phyloP scores from a whole-genome alignment of 2,797 vertebrate genomes.

The Coilia nasus region DNA sequence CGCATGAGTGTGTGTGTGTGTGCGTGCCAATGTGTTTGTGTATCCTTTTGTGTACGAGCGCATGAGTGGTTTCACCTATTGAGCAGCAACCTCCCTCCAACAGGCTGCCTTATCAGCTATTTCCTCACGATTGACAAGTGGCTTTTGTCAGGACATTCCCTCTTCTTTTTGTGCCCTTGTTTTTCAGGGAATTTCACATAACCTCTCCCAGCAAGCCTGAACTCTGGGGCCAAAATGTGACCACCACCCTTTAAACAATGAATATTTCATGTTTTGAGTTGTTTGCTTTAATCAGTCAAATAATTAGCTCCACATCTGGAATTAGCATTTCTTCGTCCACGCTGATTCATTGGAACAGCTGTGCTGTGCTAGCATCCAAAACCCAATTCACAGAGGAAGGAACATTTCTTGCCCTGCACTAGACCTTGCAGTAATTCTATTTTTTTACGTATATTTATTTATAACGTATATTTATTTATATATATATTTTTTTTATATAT shows the following conservation, averaged over 20 bases:
- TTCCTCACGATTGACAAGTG: slow-evolving; percentile 8
- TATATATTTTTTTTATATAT: neutral
- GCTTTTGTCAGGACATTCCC: neutral
- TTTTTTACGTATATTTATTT: too few relatives aligned
- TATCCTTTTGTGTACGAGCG: slow-evolving; percentile 6
- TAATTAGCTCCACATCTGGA: slow-evolving; percentile 12
- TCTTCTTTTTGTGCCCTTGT: neutral
- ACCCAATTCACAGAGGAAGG: neutral
- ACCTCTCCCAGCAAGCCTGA: neutral
- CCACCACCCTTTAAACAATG: neutral
- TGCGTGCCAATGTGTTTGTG: neutral
- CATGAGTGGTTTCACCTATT: slow-evolving; percentile 25
- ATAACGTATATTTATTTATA: too few relatives aligned
- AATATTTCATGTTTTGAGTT: slow-evolving; percentile 24
- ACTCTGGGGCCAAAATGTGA: neutral
- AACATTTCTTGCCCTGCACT: neutral
- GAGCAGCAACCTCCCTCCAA: neutral
- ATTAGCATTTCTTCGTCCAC: neutral
- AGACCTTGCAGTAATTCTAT: neutral
- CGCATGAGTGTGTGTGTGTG: neutral
- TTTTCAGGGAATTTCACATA: neutral
- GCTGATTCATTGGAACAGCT: slow-evolving; percentile 18
- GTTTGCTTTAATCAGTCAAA: slow-evolving; percentile 33
- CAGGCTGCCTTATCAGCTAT: neutral
- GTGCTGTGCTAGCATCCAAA: neutral